These are phyloP conservation scores for Caenorhabditis japonica DNA, from an alignment of 2,888 invertebrate genomes.

Conservation along the genomic window DNA sequence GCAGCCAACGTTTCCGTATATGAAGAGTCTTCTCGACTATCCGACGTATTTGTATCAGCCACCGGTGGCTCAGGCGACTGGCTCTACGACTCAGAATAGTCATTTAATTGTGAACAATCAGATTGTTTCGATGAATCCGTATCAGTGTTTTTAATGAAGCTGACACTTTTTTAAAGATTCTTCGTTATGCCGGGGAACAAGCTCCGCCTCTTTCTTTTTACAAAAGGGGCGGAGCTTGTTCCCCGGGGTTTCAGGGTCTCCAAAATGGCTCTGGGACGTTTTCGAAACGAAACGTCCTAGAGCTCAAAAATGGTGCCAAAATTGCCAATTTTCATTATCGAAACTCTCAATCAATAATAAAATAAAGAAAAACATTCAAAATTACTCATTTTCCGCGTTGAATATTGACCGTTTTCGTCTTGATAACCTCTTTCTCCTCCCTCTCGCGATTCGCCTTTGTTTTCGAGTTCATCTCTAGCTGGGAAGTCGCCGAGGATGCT, in stretches of 20 bases:
- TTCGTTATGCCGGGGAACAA: too few relatives aligned
- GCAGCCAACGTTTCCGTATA: conserved; percentile 46
- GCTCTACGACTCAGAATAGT: conserved; percentile 10
- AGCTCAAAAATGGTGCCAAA: too few relatives aligned
- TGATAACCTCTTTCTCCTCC: conserved; percentile 26
- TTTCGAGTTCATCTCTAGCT: conserved; percentile 11
- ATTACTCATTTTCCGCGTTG: conserved; percentile 19
- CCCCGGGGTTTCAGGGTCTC: too few relatives aligned
- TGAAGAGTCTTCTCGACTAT: conserved; percentile 58
- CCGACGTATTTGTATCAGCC: conserved; percentile 55
- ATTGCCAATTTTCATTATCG: too few relatives aligned
- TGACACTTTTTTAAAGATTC: too few relatives aligned
- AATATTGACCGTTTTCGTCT: conserved; percentile 20
- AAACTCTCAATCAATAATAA: too few relatives aligned
- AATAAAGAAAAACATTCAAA: too few relatives aligned
- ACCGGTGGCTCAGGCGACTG: conserved; percentile 6
- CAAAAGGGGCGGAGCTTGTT: too few relatives aligned
- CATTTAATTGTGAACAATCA: conserved; percentile 40
- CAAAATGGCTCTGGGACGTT: too few relatives aligned
- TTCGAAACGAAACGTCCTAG: too few relatives aligned
- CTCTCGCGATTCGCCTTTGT: conserved; percentile 25
- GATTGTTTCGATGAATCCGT: conserved; percentile 38
- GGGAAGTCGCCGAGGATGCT: not conserved
- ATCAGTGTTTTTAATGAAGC: conserved; percentile 39
- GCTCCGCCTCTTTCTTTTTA: too few relatives aligned